Evolutionary conservation across 2,113 vertebrate species (phyloP).

Genomic region (Gavia stellata): DNA sequence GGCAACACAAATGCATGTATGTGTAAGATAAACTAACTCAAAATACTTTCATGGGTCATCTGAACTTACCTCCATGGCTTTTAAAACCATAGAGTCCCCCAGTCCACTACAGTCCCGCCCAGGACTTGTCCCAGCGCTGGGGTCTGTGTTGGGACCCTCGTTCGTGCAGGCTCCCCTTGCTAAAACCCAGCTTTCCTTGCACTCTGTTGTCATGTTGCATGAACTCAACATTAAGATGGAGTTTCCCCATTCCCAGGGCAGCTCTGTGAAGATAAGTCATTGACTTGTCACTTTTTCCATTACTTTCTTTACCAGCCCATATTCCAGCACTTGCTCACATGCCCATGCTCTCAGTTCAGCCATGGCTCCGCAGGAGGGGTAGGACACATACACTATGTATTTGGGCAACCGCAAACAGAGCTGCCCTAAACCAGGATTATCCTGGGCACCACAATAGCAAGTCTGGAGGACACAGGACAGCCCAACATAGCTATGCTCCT

Average conservation of each 20-base stretch:
- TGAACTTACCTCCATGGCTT: background rate
- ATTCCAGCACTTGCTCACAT: fast-evolving
- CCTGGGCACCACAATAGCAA: background rate
- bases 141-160: background rate
- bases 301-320: background rate
- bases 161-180: background rate
- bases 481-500: background rate
- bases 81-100: background rate
- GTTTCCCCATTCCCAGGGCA: background rate
- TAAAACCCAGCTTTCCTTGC: background rate
- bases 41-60: background rate
- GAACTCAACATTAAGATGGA: background rate
- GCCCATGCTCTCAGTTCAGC: background rate
- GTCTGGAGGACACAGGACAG: background rate
- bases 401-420: background rate
- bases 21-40: background rate
- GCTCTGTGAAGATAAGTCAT: background rate
- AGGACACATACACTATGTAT: background rate
- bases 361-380: background rate
- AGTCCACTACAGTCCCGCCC: background rate
- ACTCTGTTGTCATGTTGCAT: background rate
- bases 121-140: background rate
- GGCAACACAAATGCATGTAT: background rate
- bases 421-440: background rate
- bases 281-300: background rate